Evolutionary conservation across 2,113 vertebrate genomes (phyloP), one percentile per base, ranked within the genome.

Genomic region (Grammomys dolichurus): DNA sequence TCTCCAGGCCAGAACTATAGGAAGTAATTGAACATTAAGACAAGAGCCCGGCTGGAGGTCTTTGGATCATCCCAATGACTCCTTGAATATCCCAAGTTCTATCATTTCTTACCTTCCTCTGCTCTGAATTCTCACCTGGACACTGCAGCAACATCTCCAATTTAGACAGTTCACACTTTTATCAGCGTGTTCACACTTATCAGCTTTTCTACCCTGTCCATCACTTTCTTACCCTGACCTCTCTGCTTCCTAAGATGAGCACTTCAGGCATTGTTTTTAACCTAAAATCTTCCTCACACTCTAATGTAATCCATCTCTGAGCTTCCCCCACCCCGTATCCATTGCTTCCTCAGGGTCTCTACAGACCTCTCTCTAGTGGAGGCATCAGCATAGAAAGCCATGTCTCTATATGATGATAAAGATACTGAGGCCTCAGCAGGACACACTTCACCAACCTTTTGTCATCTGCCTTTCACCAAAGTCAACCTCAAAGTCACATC

Each of bases 311-410:
- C 33, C 33, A 40, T 85, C 31, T 3, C 46, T 9, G 2, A 54
- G 17, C 14, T 72, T 9, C 19, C 56, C 43, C n/a, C 46, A 7
- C 9, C 0, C 19, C 19, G 33, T 10, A 0, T 12, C 48, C 7
- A 6, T 12, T 46, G 40, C 31, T 33, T n/a, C 48, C 46, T 10
- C 5, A 6, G 7, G 12, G 0, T 36, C 12, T 76, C 7, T 36
- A 17, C n/a, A 51, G 24, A 40, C 63, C 26, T 69, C 58, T 60
- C 58, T 60, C 58, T 22, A 60, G 58, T 60, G 58, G 58, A 20
- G 58, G 58, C 5, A 20, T 19, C 58, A 60, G 58, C 58, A 60
- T 60, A 60, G 19, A 60, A 60, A 60, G 19, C 40, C 5, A 4
- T 60, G 8, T 40, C 14, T 22, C 26, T 2, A 26, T 8, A 11